These are phyloP conservation scores for Solenodon paradoxus DNA, from an alignment of 2,113 vertebrate genomes.

Conservation along the genomic window DNA sequence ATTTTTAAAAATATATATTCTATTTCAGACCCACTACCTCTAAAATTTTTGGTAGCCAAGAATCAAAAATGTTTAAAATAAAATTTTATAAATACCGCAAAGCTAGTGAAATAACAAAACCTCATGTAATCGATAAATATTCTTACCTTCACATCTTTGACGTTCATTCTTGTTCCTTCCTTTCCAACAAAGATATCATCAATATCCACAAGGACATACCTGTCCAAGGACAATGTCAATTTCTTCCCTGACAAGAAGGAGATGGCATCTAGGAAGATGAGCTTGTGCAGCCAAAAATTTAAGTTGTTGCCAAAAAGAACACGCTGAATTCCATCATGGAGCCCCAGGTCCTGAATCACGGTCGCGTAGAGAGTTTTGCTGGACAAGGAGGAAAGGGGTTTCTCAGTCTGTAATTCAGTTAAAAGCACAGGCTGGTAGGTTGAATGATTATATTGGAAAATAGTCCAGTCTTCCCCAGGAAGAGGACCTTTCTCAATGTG, in stretches of 20 bases:
- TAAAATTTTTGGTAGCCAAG: too few relatives aligned
- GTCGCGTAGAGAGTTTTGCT: conserved; percentile 86
- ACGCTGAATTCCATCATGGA: conserved; percentile 94
- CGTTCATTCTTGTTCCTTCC: conserved; percentile 96
- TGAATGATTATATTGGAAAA: conserved; percentile 95
- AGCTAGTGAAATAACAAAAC: not conserved
- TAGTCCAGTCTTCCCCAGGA: conserved; percentile 95
- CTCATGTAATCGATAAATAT: not conserved
- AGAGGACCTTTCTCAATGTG: conserved; percentile 89
- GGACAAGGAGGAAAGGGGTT: conserved; percentile 79
- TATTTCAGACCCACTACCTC: not conserved
- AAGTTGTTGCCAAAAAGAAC: conserved; percentile 96
- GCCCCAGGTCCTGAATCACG: conserved; percentile 93
- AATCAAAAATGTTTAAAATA: not conserved
- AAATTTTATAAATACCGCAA: not conserved
- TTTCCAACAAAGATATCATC: conserved; percentile 98
- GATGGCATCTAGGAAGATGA: conserved; percentile 94
- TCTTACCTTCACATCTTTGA: conserved; percentile 96
- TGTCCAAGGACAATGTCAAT: conserved; percentile 90
- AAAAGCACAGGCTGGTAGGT: conserved; percentile 94
- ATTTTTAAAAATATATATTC: not conserved
- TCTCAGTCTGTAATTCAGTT: conserved; percentile 84
- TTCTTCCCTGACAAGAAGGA: conserved; percentile 93
- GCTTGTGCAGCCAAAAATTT: conserved; percentile 95
- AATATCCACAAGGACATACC: conserved; percentile 95